Base-by-base conservation (phyloP, 2,797 vertebrate genomes). In the Danio kyathit region DNA sequence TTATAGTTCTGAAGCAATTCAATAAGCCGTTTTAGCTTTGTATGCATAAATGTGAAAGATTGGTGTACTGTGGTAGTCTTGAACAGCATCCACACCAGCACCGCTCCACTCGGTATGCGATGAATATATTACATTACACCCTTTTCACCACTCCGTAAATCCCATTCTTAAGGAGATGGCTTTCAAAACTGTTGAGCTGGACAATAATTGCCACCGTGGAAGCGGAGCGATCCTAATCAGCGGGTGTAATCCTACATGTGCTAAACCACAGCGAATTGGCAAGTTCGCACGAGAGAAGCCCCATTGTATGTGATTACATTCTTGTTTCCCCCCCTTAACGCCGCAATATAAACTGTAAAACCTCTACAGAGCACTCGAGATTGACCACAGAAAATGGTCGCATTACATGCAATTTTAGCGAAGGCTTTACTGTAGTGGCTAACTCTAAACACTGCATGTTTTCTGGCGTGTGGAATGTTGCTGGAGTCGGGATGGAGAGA, bases 301-400 rank as follows among this genome's bases (percentile, higher is more conserved):
- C 51, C 44, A 73, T 59, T 76, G 66, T 69, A 67, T 77, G 7
- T 7, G 7, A 74, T 72, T 52, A 51, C 59, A 41, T 80, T 83
- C 67, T n/a, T 71, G 74, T 73, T 74, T 78, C 67, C 44, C 65
- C 78, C 76, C 48, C 29, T 29, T 74, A 78, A 64, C 61, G 76
- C 83, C 82, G 59, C 83, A 80, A 56, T 17, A 65, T 74, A 83
- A 84, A 86, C 76, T 83, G 83, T 82, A 77, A 74, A 85, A 75
- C 84, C 80, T 85, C 82, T 29, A 72, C 54, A 69, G 65, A 66
- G 80, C 82, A 76, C 80, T 87, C 67, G 67, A 69, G 60, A 6
- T 71, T 16, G 38, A 82, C 84, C 86, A 57, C 84, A 83, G 80
- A 84, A 65, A 82, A 66, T n/a, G 65, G 38, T 82, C 72, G 57